These are phyloP conservation scores for Escarpia spicata DNA, from an alignment of 2,888 invertebrate genomes.

Conservation along the genomic window DNA sequence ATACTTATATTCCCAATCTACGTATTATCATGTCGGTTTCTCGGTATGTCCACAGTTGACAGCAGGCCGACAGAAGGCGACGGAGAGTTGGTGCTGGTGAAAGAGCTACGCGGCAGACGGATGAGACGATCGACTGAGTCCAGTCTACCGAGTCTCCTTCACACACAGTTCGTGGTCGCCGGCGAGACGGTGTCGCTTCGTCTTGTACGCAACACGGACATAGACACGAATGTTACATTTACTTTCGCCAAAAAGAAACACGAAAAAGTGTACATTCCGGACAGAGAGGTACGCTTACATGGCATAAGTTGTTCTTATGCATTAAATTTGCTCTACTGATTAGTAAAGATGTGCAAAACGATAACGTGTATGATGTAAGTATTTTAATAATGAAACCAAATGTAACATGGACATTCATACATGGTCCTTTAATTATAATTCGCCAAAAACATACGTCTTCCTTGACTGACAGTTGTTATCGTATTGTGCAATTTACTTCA, in stretches of 20 bases:
- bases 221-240: neutral
- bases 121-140: neutral
- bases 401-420: too few relatives aligned
- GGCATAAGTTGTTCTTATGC: neutral
- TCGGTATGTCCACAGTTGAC: neutral
- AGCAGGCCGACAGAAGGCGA: neutral
- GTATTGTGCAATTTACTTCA: too few relatives aligned
- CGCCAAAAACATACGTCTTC: too few relatives aligned
- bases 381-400: too few relatives aligned
- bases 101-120: neutral
- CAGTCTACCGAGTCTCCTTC: neutral
- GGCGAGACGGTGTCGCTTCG: neutral
- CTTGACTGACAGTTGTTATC: too few relatives aligned
- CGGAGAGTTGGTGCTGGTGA: neutral
- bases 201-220: neutral
- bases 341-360: neutral
- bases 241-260: neutral
- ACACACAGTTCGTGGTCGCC: neutral
- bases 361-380: neutral
- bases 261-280: neutral
- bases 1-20: too few relatives aligned
- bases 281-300: neutral
- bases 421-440: too few relatives aligned
- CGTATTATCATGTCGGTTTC: neutral
- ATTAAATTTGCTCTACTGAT: neutral